A percentile compares a stretch with the other conserved stretches of the same genome.
These are phyloP conservation scores for Hypolimnas misippus DNA, from an alignment of 2,888 invertebrate genomes.

Conservation along the genomic window DNA sequence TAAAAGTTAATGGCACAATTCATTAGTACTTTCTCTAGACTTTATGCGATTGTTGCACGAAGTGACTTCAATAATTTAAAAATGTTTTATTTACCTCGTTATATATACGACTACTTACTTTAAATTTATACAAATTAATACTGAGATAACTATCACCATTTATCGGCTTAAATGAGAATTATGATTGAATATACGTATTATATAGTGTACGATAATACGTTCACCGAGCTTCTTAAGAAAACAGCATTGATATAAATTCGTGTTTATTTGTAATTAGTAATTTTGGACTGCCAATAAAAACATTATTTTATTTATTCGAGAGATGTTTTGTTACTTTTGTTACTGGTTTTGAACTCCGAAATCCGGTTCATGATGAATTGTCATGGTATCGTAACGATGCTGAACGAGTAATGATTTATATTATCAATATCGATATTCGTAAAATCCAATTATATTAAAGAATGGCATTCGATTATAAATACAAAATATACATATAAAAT, in stretches of 20 bases:
- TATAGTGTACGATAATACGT: background rate
- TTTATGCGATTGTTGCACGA: too few species aligned
- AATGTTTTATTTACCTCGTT: constrained; percentile 10
- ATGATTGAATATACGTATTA: too few species aligned
- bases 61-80: background rate
- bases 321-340: background rate
- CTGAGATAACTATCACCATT: constrained; percentile 54
- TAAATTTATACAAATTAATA: constrained; percentile 63
- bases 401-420: background rate
- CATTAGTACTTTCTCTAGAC: too few species aligned
- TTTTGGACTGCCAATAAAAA: background rate
- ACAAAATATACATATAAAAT: constrained; percentile 2
- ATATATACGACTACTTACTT: constrained; percentile 40
- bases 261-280: background rate
- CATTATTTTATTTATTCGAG: background rate
- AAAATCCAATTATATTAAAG: background rate
- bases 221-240: background rate
- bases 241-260: background rate
- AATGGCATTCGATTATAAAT: constrained; percentile 1
- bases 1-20: too few species aligned
- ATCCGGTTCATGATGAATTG: too few species aligned
- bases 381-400: too few species aligned
- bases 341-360: too few species aligned
- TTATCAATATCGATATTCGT: background rate
- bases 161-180: constrained; percentile 8